phyloP scores from a whole-genome alignment of 1,140 invertebrate species.

The Listronotus oregonensis region DNA sequence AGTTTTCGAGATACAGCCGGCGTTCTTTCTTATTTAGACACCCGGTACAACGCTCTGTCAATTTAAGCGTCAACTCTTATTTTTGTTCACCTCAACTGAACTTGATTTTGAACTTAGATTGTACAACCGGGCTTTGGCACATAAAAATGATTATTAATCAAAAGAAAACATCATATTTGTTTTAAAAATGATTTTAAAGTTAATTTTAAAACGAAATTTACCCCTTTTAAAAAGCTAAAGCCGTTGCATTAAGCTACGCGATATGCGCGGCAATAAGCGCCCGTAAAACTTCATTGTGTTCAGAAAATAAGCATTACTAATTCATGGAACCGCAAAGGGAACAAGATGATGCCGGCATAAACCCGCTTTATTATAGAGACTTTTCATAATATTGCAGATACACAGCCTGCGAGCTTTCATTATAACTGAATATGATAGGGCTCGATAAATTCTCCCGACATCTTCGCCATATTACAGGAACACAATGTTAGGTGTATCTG shows the following conservation, averaged over 20 bases:
- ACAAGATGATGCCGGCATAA: conserved; percentile 26
- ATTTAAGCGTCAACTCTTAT: too few species aligned
- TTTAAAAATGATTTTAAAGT: neutral
- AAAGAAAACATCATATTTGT: conserved; percentile 3
- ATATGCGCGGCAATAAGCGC: conserved; percentile 24
- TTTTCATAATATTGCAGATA: conserved; percentile 30
- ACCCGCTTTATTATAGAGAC: conserved; percentile 21
- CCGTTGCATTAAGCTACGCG: conserved; percentile 16
- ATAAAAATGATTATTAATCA: too few species aligned
- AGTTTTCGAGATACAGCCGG: too few species aligned
- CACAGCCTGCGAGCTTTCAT: conserved; percentile 28
- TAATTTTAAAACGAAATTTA: conserved; percentile 9
- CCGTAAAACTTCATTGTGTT: conserved; percentile 32
- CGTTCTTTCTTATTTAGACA: too few species aligned
- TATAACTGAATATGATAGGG: conserved; percentile 26
- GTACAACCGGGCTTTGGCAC: too few species aligned
- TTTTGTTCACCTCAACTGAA: too few species aligned
- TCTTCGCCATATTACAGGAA: neutral
- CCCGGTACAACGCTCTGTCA: too few species aligned
- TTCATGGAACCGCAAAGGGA: conserved; percentile 27
- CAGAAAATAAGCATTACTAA: conserved; percentile 31
- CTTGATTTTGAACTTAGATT: too few species aligned
- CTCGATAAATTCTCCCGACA: conserved; percentile 17
- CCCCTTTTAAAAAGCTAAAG: conserved; percentile 20
- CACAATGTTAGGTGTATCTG: too few species aligned